phyloP scores from a whole-genome alignment of 1,140 invertebrate species.

The Drosophila hydei region DNA sequence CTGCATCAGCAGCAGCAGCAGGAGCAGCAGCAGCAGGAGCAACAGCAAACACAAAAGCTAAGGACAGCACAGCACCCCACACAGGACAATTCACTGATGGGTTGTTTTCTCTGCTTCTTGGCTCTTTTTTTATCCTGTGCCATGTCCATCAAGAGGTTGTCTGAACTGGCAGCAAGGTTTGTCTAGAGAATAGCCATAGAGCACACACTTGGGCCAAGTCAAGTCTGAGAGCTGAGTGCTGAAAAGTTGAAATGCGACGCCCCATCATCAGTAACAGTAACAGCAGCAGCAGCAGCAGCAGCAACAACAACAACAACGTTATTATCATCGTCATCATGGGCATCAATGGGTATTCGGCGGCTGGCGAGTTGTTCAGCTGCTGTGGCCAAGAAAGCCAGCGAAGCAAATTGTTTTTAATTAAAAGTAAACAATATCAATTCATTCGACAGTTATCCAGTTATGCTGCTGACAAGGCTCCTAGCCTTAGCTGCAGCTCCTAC shows the following conservation, averaged over 20 bases:
- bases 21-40: background rate
- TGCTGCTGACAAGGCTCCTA: conserved; percentile 62
- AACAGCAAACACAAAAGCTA: conserved; percentile 7
- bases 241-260: conserved; percentile 2
- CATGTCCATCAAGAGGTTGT: conserved; percentile 3
- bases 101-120: background rate
- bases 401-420: conserved; percentile 82
- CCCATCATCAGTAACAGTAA: conserved; percentile 23
- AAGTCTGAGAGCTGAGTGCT: background rate
- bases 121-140: background rate
- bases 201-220: conserved; percentile 9
- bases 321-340: conserved; percentile 31
- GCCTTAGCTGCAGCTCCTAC: conserved; percentile 5
- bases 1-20: conserved; percentile 32
- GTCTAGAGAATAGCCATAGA: conserved; percentile 13
- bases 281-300: background rate
- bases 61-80: background rate
- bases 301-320: too few species aligned
- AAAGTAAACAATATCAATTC: conserved; percentile 81
- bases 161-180: background rate
- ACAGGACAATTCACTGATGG: conserved; percentile 20
- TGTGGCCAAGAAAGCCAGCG: conserved; percentile 76
- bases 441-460: conserved; percentile 81
- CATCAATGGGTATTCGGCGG: conserved; percentile 10
- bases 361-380: conserved; percentile 40